Base-by-base conservation (phyloP, 1,140 invertebrate species). In the Lucilia sericata region DNA sequence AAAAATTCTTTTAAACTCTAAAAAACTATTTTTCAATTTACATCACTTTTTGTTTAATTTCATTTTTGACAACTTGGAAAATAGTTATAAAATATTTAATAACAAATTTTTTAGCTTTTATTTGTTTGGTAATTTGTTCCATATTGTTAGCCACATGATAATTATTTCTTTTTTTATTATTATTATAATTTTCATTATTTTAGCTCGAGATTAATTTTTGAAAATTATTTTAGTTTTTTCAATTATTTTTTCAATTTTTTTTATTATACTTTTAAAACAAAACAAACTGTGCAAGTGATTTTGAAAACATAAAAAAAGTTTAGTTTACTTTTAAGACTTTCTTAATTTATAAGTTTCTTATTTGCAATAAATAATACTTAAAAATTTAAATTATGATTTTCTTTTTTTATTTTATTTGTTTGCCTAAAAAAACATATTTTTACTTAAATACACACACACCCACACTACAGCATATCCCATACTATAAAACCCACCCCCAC, bases 361-460 rank as follows among this genome's bases (percentile, higher is more conserved):
- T 70, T 70, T 70, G 21, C 65, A 70, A 70, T 70, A 70, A 70
- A 70, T 70, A 70, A 7, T 70, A 70, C n/a, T 70, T 21, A 70
- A 21, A 70, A 21, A 70, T 42, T 42, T 3, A 21, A 70, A 70
- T 10, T 17, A 70, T 21, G 21, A 70, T 21, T 2, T 21, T 19
- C 2, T 70, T 60, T n/a, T 60, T 60, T 14, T n/a, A 7, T 60
- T 70, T 8, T 70, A 25, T 70, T 70, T n/a, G n/a, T n/a, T n/a
- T n/a, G n/a, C n/a, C n/a, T n/a, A n/a, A n/a, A 21, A 70, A 55
- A 3, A 55, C 17, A 55, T 1, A 25, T 65, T 65, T 65, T 65
- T 65, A 65, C n/a, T 19, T 19, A 70, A 60, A n/a, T 70, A 19
- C 65, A 21, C 21, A 1, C 65, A 19, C 65, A 21, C 21, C 25